phyloP scores from a whole-genome alignment of 1,140 invertebrate species.

The Drosophila tristis region DNA sequence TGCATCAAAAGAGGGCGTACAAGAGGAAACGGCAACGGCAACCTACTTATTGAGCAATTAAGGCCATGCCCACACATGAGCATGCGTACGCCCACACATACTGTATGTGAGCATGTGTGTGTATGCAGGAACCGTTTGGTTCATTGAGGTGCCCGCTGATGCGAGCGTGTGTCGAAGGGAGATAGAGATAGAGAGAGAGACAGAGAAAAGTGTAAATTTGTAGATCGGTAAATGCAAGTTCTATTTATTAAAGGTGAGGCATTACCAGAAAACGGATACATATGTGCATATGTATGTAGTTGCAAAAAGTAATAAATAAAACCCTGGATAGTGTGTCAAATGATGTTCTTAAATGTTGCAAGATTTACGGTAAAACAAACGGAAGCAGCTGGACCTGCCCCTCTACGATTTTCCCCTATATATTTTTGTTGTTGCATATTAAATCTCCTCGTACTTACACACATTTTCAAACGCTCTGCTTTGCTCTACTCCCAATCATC shows the following conservation, averaged over 20 bases:
- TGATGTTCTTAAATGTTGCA: too few species aligned
- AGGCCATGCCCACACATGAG: constrained; percentile 53
- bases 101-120: constrained; percentile 18
- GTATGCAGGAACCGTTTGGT: constrained; percentile 22
- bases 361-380: too few species aligned
- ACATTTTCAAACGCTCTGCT: constrained; percentile 11
- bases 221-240: constrained; percentile 8
- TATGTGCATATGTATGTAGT: too few species aligned
- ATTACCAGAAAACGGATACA: too few species aligned
- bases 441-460: constrained; percentile 19
- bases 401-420: constrained; percentile 19
- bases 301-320: too few species aligned
- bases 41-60: constrained; percentile 75
- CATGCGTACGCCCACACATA: constrained; percentile 28
- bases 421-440: constrained; percentile 14
- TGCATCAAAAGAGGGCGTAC: constrained; percentile 43
- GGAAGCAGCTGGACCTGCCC: too few species aligned
- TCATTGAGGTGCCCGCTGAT: not conserved
- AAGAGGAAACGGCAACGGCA: constrained; percentile 35
- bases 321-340: too few species aligned
- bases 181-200: not conserved
- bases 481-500: constrained; percentile 9
- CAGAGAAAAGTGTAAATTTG: constrained; percentile 6
- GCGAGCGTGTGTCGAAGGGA: constrained; percentile 12
- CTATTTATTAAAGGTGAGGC: too few species aligned